Evolutionary conservation across 1,140 invertebrate genomes (phyloP), one percentile per base, ranked within the genome.

Genomic region (Musca vetustissima): DNA sequence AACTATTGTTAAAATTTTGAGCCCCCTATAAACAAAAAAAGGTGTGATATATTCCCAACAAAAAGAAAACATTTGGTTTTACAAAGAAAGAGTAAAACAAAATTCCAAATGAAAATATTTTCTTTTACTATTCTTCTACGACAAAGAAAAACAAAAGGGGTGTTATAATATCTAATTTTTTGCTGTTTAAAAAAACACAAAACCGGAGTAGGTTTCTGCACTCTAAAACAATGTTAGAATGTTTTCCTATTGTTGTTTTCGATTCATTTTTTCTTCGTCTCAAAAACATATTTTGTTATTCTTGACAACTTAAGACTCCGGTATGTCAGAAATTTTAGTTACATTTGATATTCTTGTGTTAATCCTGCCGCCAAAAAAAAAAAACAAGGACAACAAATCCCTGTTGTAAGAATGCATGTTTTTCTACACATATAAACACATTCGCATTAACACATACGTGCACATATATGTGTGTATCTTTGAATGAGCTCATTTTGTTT

Each of bases 101-200:
- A 57, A 57, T 19, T 28, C 24, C 22, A 28, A 57, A 57, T 25
- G 22, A 57, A 43, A 7, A 43, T 7, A 13, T 43, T 43, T 43
- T 43, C 36, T 13, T 13, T 7, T 7, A 8, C 36, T 6, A 28
- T 57, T 57, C 6, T 28, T 28, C 25, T 28, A 1, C 13, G 14
- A 14, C 28, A 57, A 25, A 28, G 15, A 13, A 43, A 13, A 57
- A 57, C 53, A 57, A 57, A 57, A 28, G n/a, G 22, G 8, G 13
- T 57, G 53, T n/a, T 57, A 57, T 28, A 57, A 28, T 57, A 57
- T 24, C 53, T 13, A 57, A 57, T 57, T 57, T 57, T 57, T 28
- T 57, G 19, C 24, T 43, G 36, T 43, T 43, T 43, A 43, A 13
- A 7, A 13, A 43, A 43, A 43, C 4, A 43, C 36, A 43, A 43